Evolutionary conservation across 2,113 vertebrate species (phyloP).

Genomic region (Cyprinodon variegatus): DNA sequence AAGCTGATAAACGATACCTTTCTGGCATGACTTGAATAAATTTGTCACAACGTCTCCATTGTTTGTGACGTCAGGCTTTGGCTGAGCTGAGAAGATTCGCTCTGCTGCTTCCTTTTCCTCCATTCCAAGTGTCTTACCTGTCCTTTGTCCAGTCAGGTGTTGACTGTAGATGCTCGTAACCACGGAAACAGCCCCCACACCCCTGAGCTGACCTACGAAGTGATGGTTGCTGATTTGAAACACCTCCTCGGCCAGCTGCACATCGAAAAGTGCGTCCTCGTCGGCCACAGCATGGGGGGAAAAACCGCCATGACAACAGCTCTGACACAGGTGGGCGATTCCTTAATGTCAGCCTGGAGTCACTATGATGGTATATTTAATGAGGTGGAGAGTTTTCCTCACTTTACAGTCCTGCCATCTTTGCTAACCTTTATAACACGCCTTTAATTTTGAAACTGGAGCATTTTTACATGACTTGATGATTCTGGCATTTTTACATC

Average conservation of each 20-base stretch:
- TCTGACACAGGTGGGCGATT: constrained; percentile 82
- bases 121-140: constrained; percentile 70
- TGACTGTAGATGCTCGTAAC: constrained; percentile 93
- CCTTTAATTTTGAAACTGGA: neutral
- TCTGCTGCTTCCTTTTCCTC: constrained; percentile 24
- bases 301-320: constrained; percentile 92
- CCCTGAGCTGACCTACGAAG: constrained; percentile 85
- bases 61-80: neutral
- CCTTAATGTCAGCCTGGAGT: constrained; percentile 32
- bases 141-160: constrained; percentile 86
- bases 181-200: constrained; percentile 91
- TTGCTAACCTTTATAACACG: neutral
- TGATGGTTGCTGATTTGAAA: constrained; percentile 87
- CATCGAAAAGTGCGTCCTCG: constrained; percentile 85
- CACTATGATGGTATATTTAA: neutral
- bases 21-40: neutral
- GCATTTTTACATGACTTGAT: neutral
- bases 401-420: no score
- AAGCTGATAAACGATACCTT: neutral
- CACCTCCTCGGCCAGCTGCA: constrained; percentile 84
- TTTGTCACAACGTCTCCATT: constrained; percentile 2
- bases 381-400: neutral
- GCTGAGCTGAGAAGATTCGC: neutral
- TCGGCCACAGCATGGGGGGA: constrained; percentile 99
- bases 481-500: neutral